Base-by-base conservation (phyloP, 2,797 vertebrate species). In the Delichon dasypus region DNA sequence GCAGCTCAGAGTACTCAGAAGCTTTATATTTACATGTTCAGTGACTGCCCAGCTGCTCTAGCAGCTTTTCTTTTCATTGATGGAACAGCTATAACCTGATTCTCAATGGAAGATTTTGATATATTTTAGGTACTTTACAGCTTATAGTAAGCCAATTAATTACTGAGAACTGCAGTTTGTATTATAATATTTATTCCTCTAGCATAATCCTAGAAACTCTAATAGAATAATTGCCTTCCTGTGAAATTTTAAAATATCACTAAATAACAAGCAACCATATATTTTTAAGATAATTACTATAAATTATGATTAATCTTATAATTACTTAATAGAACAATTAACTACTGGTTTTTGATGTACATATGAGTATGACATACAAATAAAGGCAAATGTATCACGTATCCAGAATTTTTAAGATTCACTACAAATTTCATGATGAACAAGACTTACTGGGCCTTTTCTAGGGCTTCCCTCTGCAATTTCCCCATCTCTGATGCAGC, bases 391-490 rank as follows among this genome's bases (percentile, higher is more conserved):
- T 3, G 9, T 47, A 32, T 48, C 11, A 29, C 16, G 3, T 15
- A 15, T 42, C 36, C 77, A 57, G 36, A 67, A 57, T 78, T 77
- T 83, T 26, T 58, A 66, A 72, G 40, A 47, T 83, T 67, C 9
- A 29, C 20, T 19, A 71, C 40, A 87, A 84, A 61, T 57, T 51
- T 51, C 17, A 51, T 26, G 57, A 47, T 2, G 5, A 93, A 23
- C 57, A 72, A 92, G 79, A 98, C 98, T 98, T 98, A 98, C 98
- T 97, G 97, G 48, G 97, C 96, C 44, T 97, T 97, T 80, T 96
- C 93, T 53, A 97, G 85, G 36, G 67, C 53, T 80, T 95, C 94
- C 73, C 58, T 85, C 53, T 79, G 75, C 68, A 70, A 66, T n/a
- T 75, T 94, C 27, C 45, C 60, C 16, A 26, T 20, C 53, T 73